Conservation (phyloP, 1,140 invertebrate species). For the Zeugodacus cucurbitae region DNA sequence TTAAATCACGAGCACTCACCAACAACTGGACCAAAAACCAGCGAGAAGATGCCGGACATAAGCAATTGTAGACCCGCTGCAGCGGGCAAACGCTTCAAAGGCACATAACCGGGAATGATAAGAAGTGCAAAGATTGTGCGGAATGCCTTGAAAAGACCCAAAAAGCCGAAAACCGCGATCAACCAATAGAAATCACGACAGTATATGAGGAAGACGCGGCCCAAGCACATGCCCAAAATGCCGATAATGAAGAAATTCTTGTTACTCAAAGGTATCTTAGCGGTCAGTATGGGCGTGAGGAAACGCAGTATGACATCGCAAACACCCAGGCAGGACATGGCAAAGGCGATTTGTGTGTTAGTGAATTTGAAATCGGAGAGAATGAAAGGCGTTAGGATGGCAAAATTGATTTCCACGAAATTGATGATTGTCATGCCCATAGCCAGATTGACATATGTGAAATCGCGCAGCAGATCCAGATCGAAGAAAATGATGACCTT, state of each 20-base stretch:
- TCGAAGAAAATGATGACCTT: slow-evolving; percentile 74
- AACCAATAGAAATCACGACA: slow-evolving; percentile 65
- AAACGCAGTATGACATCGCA: slow-evolving; percentile 73
- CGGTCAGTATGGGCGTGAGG: slow-evolving; percentile 72
- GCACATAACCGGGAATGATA: slow-evolving; percentile 74
- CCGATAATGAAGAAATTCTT: slow-evolving; percentile 76
- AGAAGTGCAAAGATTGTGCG: slow-evolving; percentile 75
- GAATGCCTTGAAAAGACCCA: slow-evolving; percentile 74
- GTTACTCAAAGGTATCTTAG: slow-evolving; percentile 72
- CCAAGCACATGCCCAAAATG: slow-evolving; percentile 72
- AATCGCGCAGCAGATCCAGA: slow-evolving; percentile 74
- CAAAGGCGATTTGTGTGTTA: slow-evolving; percentile 69
- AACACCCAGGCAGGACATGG: slow-evolving; percentile 73
- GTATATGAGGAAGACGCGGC: slow-evolving; percentile 70
- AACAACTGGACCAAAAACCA: slow-evolving; percentile 70
- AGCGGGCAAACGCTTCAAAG: slow-evolving; percentile 71
- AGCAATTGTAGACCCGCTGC: slow-evolving; percentile 73
- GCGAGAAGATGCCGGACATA: slow-evolving; percentile 70
- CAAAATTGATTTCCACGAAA: slow-evolving; percentile 78
- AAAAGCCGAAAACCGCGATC: slow-evolving; percentile 69
- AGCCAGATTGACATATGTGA: slow-evolving; percentile 75
- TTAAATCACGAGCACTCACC: slow-evolving; percentile 63
- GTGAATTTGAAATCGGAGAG: slow-evolving; percentile 71
- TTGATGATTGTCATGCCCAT: slow-evolving; percentile 75
- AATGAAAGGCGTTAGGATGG: slow-evolving; percentile 76